Evolutionary conservation across 2,797 vertebrate genomes (phyloP).

Genomic region (Gallinago nigripennis): DNA sequence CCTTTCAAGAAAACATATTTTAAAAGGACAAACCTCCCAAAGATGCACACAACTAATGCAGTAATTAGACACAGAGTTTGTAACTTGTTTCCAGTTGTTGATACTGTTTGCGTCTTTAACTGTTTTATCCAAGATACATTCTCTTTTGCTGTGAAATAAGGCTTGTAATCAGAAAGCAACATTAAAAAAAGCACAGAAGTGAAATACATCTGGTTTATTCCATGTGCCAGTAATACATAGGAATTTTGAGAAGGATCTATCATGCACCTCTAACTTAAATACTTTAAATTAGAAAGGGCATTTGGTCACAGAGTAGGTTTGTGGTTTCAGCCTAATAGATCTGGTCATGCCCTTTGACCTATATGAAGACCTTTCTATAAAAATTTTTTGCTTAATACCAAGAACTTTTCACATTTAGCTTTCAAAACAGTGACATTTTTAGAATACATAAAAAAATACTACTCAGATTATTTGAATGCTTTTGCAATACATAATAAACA

Average conservation of each 20-base stretch:
- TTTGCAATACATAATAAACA: background rate
- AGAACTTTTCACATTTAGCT: background rate
- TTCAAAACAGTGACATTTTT: background rate
- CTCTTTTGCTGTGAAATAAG: background rate
- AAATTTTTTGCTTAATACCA: background rate
- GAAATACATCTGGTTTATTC: background rate
- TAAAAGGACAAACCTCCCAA: background rate
- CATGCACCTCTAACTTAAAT: background rate
- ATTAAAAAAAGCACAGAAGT: background rate
- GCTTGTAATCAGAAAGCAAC: background rate
- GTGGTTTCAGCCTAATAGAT: background rate
- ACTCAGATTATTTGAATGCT: background rate
- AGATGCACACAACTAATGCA: background rate
- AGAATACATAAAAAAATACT: background rate
- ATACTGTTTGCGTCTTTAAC: background rate
- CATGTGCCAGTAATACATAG: background rate
- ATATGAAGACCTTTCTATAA: background rate
- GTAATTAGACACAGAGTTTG: background rate
- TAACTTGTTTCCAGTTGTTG: background rate
- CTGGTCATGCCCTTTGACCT: background rate
- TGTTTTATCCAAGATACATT: background rate
- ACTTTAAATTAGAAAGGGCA: background rate
- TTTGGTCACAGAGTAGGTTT: background rate
- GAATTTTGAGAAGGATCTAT: background rate
- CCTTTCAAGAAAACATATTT: background rate